A percentile compares a stretch with the other conserved stretches of the same genome.
phyloP scores from a whole-genome alignment of 2,113 vertebrate species.

The Pardalotus punctatus region DNA sequence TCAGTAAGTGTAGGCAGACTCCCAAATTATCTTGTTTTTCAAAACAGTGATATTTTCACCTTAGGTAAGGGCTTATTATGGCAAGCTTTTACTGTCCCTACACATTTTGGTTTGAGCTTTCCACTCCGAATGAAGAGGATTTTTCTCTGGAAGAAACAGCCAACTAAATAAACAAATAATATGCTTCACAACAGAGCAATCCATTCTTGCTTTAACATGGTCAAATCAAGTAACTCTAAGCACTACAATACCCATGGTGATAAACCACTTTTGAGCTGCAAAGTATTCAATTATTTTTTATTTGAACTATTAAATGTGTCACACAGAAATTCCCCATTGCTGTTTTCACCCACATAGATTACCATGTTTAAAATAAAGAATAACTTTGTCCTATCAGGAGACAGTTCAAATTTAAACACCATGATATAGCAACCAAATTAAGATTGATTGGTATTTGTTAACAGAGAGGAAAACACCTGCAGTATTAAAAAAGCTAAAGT shows the following conservation, averaged over 20 bases:
- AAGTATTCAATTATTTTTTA: constrained; percentile 51
- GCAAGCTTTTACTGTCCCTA: neutral
- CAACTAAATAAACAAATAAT: constrained; percentile 21
- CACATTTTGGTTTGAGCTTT: constrained; percentile 17
- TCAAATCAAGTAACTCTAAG: constrained; percentile 28
- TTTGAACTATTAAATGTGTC: constrained; percentile 42
- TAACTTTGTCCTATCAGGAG: constrained; percentile 7
- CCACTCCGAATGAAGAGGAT: constrained; percentile 2
- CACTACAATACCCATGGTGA: constrained; percentile 26
- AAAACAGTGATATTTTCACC: constrained; percentile 44
- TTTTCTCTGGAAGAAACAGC: constrained; percentile 47
- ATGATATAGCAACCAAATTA: constrained; percentile 9
- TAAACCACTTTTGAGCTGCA: constrained; percentile 28
- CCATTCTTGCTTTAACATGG: constrained; percentile 1
- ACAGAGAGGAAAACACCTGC: neutral
- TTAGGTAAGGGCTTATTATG: neutral
- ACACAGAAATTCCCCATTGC: constrained; percentile 4
- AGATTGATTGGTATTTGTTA: constrained; percentile 35
- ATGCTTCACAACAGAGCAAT: constrained; percentile 8
- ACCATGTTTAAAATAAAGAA: neutral
- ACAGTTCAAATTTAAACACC: constrained; percentile 11
- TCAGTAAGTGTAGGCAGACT: neutral
- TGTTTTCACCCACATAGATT: neutral
- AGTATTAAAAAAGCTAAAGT: neutral
- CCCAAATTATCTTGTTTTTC: constrained; percentile 32